Evolutionary conservation across 1,140 invertebrate genomes (phyloP), one percentile per base, ranked within the genome.

Genomic region (Plectus sambesii): DNA sequence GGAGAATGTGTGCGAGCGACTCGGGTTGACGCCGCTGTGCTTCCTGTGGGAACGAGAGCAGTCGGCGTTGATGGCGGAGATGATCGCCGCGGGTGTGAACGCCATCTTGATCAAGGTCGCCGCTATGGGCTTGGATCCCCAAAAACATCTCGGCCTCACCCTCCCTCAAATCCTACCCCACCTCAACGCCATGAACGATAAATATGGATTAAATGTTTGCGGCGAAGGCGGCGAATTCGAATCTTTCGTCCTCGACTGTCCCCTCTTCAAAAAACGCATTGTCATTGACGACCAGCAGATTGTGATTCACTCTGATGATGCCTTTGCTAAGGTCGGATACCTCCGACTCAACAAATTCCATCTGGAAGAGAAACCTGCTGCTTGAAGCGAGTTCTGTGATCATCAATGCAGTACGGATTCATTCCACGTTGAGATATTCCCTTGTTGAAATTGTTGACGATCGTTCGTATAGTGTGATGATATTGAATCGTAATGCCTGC

Each of bases 171-270:
- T 94, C 68, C 81, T 86, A 68, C 78, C 83, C 17, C 82, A 92
- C 71, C 76, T 94, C n/a, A n/a, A n/a, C n/a, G n/a, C n/a, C n/a
- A 42, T 66, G 9, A 36, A 67, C 20, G 25, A 51, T 8, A 88
- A 92, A 72, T 98, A 88, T 75, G 87, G 88, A 17, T 73, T 96
- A 49, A 93, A 97, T 77, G 80, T 96, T 37, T 99, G 93, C 75
- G 93, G 93, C 35, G 93, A 99, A 77, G 93, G 93, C 33, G 93
- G 93, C 39, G 93, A 98, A 73, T 99, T 93, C 72, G 93, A 98
- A 75, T 92, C 89, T 25, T 87, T 97, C 68, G 94, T 89, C 9
- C 74, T 94, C 47, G 87, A 96, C 75, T 97, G 90, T 74, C 90
- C 92, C 17, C 73, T 98, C 36, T 97, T 93, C 72, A 82, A 79